Evolutionary conservation across 2,888 invertebrate genomes (phyloP).

Genomic region (Nezara viridula): DNA sequence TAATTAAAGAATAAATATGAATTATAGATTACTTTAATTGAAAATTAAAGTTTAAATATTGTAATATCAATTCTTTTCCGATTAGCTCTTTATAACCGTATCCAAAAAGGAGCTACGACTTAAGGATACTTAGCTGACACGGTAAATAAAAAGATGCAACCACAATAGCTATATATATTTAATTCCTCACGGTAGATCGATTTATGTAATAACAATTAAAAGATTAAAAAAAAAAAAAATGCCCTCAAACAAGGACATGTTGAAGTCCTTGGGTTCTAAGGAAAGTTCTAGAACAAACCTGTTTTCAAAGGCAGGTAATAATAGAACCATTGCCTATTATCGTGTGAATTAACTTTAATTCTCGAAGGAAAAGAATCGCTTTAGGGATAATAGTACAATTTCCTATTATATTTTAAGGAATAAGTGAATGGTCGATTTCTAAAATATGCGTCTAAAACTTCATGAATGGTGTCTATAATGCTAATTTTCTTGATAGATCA

Average conservation of each 20-base stretch:
- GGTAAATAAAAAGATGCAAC: background rate
- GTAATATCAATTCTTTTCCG: too few species aligned
- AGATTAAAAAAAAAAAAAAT: background rate
- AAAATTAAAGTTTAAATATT: too few species aligned
- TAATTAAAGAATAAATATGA: too few species aligned
- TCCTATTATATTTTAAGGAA: background rate
- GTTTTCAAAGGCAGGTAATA: background rate
- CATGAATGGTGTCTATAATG: background rate
- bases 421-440: background rate
- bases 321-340: background rate
- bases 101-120: background rate
- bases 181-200: background rate
- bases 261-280: background rate
- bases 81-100: background rate
- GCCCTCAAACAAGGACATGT: constrained; percentile 7
- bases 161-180: background rate
- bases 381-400: background rate
- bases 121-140: background rate
- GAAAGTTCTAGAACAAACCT: constrained; percentile 7
- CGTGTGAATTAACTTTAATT: background rate
- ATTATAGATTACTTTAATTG: too few species aligned
- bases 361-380: background rate
- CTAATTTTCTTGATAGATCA: background rate
- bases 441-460: background rate
- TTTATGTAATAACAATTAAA: background rate